A percentile compares a stretch with the other conserved stretches of the same genome.
These are phyloP conservation scores for Coreoperca whiteheadi DNA, from an alignment of 2,113 vertebrate genomes.

Conservation along the genomic window DNA sequence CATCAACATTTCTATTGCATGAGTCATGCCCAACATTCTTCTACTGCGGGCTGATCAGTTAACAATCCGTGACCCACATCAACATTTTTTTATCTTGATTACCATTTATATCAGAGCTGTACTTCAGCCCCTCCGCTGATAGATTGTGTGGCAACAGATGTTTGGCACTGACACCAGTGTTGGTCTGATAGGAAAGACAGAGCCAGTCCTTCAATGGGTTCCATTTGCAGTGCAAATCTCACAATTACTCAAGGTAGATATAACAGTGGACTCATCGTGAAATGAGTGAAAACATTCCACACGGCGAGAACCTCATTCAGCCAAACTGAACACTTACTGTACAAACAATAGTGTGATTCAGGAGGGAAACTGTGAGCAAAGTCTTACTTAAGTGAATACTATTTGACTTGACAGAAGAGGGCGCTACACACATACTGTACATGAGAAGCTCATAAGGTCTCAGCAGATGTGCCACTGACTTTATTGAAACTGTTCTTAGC, in stretches of 20 bases:
- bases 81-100: constrained; percentile 51
- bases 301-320: background rate
- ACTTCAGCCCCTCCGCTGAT: constrained; percentile 45
- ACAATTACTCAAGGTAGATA: constrained; percentile 32
- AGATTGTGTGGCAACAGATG: constrained; percentile 57
- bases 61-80: constrained; percentile 27
- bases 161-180: constrained; percentile 23
- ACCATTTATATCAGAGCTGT: constrained; percentile 38
- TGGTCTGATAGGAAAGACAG: constrained; percentile 33
- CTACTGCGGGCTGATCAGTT: constrained; percentile 23
- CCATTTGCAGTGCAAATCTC: constrained; percentile 48
- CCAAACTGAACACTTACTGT: constrained; percentile 7
- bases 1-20: constrained; percentile 25
- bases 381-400: background rate
- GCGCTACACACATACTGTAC: constrained; percentile 47
- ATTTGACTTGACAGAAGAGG: constrained; percentile 67
- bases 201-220: constrained; percentile 24
- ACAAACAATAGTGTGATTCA: constrained; percentile 21
- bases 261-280: constrained; percentile 12
- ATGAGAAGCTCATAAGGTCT: background rate
- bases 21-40: constrained; percentile 57
- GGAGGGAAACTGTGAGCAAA: background rate
- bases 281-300: constrained; percentile 1
- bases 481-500: constrained; percentile 17
- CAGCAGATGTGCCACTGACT: background rate